Base-by-base conservation (phyloP, 2,888 invertebrate species). In the Altica lythri region DNA sequence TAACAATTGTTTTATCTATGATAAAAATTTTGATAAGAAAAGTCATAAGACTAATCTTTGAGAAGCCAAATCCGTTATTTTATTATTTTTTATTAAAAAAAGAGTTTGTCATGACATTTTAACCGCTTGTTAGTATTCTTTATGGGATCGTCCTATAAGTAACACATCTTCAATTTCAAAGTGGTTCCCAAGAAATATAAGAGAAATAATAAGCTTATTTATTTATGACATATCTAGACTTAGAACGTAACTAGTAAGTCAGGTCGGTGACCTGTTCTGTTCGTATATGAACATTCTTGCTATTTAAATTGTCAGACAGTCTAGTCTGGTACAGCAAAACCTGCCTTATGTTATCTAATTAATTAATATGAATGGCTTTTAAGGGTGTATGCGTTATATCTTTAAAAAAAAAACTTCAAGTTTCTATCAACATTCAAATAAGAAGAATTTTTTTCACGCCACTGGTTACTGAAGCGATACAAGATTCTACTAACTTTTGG, bases 201-300 rank as follows among this genome's bases (percentile, higher is more conserved):
- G 50, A 54, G 63, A 52, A 56, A 59, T 62, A 60, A 60, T 62
- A 61, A 53, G 61, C 61, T 66, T 64, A 63, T 62, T 60, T 63
- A 62, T 64, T 62, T 64, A 63, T 61, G 64, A 64, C 67, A 66
- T 63, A 66, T 65, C 66, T 65, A 67, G 65, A 66, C 63, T 60
- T 62, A 61, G 60, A n/a, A 54, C 57, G 55, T 55, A 40, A 55
- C 57, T 49, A 47, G 47, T 42, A 47, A 65, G 60, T 55, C 50
- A 55, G 67, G 63, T 68, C 66, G 60, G 56, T 60, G 66, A 61
- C 64, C 67, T 59, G 55, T 44, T 54, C 67, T 59, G 55, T 44
- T 54, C 45, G 14, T 55, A 53, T 64, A 57, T 64, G 62, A 63
- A 66, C 62, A 64, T 66, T 67, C 62, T 57, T 54, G 52, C 52